Percentiles rank a stretch among this genome's conserved stretches.
phyloP scores from a whole-genome alignment of 2,797 vertebrate genomes.

The Bothrops alternatus region DNA sequence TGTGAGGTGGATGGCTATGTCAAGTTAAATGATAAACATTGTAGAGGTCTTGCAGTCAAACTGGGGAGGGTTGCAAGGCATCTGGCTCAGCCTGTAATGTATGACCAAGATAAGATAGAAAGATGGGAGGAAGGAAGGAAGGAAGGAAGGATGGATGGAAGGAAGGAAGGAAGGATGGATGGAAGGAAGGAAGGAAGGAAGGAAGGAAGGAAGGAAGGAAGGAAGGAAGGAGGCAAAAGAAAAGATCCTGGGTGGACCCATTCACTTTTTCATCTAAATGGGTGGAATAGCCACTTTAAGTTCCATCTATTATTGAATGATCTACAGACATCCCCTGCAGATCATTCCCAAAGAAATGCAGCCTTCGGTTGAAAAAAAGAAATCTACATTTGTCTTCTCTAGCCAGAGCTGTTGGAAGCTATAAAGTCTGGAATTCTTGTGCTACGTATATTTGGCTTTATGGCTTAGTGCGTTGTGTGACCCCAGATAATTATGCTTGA shows the following conservation, averaged over 20 bases:
- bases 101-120: background rate
- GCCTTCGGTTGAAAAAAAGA: background rate
- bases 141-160: background rate
- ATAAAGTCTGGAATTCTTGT: background rate
- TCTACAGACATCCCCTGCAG: background rate
- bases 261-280: background rate
- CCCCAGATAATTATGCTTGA: background rate
- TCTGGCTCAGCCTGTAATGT: background rate
- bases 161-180: too few relatives aligned
- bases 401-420: background rate
- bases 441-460: background rate
- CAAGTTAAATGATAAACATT: background rate
- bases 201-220: too few relatives aligned
- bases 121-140: background rate
- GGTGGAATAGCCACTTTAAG: background rate
- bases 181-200: background rate
- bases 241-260: background rate
- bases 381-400: background rate
- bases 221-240: background rate
- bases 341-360: background rate
- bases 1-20: background rate
- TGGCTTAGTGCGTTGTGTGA: background rate
- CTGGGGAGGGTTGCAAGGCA: background rate
- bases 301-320: background rate
- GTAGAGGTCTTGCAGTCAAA: background rate